Percentiles rank a stretch among this genome's conserved stretches.
Conservation (phyloP, 1,140 invertebrate genomes). For the Lepidurus packardi region DNA sequence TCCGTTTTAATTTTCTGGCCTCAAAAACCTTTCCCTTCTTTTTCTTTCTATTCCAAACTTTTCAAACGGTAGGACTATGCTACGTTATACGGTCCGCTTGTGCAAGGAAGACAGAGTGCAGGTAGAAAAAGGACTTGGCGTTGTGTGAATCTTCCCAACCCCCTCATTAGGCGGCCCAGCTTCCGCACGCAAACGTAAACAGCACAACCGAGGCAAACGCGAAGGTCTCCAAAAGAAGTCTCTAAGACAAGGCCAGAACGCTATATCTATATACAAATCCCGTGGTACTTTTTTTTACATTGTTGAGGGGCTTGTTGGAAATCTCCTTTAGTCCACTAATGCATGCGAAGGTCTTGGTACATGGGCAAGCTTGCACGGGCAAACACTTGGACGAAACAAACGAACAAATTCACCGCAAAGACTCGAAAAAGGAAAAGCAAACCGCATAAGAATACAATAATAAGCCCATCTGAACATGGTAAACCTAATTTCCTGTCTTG, state of each 20-base stretch:
- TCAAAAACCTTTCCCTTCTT: background rate
- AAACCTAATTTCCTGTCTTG: background rate
- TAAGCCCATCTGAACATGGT: background rate
- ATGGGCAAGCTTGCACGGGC: background rate
- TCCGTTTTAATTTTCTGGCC: background rate
- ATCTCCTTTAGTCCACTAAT: background rate
- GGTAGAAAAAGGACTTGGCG: slow-evolving; percentile 11
- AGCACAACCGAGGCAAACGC: background rate
- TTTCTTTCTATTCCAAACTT: background rate
- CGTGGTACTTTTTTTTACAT: background rate
- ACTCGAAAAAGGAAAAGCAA: background rate
- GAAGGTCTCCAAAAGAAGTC: slow-evolving; percentile 10
- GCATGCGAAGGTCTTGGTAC: slow-evolving; percentile 4
- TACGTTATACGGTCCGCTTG: background rate
- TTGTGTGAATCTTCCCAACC: slow-evolving; percentile 21
- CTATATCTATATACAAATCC: background rate
- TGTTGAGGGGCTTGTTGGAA: background rate
- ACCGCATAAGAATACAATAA: background rate
- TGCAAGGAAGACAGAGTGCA: background rate
- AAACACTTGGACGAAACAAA: background rate
- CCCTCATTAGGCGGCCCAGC: slow-evolving; percentile 19
- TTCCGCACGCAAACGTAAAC: slow-evolving; percentile 21
- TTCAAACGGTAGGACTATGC: background rate
- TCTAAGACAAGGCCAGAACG: background rate
- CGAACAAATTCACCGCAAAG: background rate